Base-by-base conservation (phyloP, 1,140 invertebrate genomes). In the Micrasema longulum region DNA sequence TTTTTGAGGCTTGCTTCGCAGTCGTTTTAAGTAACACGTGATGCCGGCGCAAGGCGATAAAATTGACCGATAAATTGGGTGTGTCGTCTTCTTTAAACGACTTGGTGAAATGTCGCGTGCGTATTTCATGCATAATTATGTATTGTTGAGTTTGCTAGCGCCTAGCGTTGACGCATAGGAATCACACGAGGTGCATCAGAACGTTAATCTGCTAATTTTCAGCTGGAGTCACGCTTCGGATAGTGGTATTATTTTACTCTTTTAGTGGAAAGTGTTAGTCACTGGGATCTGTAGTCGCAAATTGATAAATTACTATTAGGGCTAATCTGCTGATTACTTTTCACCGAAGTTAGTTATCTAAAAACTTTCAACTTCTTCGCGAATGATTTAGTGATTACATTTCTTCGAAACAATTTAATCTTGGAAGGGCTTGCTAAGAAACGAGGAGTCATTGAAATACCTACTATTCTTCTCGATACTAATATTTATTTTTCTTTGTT, bases 401-500 rank as follows among this genome's bases (percentile, higher is more conserved):
- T 53, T 53, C 26, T 12, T 22, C 22, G 22, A 31, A 22, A 53
- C 22, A 22, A 53, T n/a, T n/a, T n/a, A n/a, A n/a, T n/a, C n/a
- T 31, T 10, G 12, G 22, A 11, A 5, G 12, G 50, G 0, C 50
- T 18, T 53, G 50, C 18, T 12, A 10, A 23, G 50, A 53, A 53
- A 52, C n/a, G 3, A 52, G 1, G 16, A 52, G 75, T 74, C 22
- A 22, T 23, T 53, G 7, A n/a, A 11, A 22, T 10, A 23, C 22
- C 26, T 53, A 11, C 9, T 53, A 7, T n/a, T 23, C 12, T 52
- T 43, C 48, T 47, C 55, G 41, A 63, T 23, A 16, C 38, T 63
- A 48, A 65, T 65, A 16, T 36, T 35, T 62, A 7, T 64, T 78
- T 78, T 72, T 78, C 76, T 77, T 75, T 78, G 80, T 81, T 84